A percentile compares a stretch with the other conserved stretches of the same genome.
Conservation (phyloP, 1,140 invertebrate species). For the Caenorhabditis inopinata region DNA sequence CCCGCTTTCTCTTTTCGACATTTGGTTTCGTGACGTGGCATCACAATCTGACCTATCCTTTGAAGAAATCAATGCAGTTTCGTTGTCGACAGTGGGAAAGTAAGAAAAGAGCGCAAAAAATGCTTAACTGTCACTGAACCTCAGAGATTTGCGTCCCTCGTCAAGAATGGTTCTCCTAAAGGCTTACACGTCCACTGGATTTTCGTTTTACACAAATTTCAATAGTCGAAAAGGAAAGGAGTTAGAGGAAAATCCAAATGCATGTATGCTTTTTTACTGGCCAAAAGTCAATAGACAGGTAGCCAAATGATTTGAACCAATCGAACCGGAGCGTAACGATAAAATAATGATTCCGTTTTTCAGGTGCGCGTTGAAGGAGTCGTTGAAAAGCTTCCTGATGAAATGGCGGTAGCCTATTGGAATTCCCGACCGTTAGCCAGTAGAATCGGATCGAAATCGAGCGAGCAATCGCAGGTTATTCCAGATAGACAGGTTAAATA, state of each 20-base stretch:
- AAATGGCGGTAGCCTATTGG: conserved; percentile 82
- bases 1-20: conserved; percentile 47
- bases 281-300: conserved; percentile 75
- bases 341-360: no score
- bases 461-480: conserved; percentile 81
- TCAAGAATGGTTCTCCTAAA: conserved; percentile 70
- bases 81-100: conserved; percentile 44
- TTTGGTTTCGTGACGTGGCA: conserved; percentile 47
- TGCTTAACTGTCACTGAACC: no score
- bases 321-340: no score
- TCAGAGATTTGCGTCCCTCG: conserved; percentile 68
- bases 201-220: conserved; percentile 69
- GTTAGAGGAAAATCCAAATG: conserved; percentile 78
- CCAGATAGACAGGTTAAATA: conserved; percentile 72
- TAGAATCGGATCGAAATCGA: conserved; percentile 81
- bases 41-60: conserved; percentile 28
- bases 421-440: conserved; percentile 77
- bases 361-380: conserved; percentile 83
- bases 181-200: conserved; percentile 69
- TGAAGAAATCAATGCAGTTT: conserved; percentile 49
- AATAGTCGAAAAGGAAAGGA: conserved; percentile 68
- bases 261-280: conserved; percentile 87
- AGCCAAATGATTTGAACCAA: no score
- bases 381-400: conserved; percentile 75
- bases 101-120: conserved; percentile 13